These are phyloP conservation scores for Centroberyx gerrardi DNA, from an alignment of 2,797 vertebrate genomes.

Conservation along the genomic window DNA sequence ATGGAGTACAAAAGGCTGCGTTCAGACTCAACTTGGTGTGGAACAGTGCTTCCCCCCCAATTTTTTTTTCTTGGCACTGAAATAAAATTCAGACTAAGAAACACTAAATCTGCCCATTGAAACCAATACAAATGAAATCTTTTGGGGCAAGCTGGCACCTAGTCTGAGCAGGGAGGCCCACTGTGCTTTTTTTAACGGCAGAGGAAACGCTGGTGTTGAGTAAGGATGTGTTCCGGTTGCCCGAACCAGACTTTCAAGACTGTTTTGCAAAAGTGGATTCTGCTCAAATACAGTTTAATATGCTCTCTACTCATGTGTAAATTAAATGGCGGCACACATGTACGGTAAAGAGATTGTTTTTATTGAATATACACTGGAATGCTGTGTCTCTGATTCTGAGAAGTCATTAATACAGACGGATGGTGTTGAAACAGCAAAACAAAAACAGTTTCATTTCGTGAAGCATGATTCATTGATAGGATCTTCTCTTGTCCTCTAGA, in stretches of 20 bases:
- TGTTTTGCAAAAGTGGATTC: constrained; percentile 28
- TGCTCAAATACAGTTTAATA: constrained; percentile 12
- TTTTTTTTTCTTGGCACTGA: background rate
- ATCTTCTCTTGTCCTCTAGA: constrained; percentile 7
- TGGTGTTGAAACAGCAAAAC: background rate
- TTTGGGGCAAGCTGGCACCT: constrained; percentile 44
- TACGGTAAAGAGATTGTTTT: background rate
- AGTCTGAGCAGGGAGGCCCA: constrained; percentile 47
- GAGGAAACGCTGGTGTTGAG: constrained; percentile 50
- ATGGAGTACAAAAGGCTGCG: constrained; percentile 1
- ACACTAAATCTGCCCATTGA: constrained; percentile 24
- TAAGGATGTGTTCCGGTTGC: constrained; percentile 21
- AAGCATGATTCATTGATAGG: constrained; percentile 11
- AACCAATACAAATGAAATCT: constrained; percentile 42
- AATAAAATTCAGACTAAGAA: constrained; percentile 32
- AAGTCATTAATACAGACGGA: background rate
- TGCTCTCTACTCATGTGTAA: background rate
- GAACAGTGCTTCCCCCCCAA: background rate
- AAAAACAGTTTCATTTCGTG: background rate
- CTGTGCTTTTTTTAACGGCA: constrained; percentile 51
- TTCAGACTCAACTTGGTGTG: background rate
- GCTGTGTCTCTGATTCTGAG: background rate
- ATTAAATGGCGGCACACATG: background rate
- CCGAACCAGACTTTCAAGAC: constrained; percentile 27
- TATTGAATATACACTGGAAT: background rate